Base-by-base conservation (phyloP, 2,113 vertebrate species). In the Salvelinus fontinalis region DNA sequence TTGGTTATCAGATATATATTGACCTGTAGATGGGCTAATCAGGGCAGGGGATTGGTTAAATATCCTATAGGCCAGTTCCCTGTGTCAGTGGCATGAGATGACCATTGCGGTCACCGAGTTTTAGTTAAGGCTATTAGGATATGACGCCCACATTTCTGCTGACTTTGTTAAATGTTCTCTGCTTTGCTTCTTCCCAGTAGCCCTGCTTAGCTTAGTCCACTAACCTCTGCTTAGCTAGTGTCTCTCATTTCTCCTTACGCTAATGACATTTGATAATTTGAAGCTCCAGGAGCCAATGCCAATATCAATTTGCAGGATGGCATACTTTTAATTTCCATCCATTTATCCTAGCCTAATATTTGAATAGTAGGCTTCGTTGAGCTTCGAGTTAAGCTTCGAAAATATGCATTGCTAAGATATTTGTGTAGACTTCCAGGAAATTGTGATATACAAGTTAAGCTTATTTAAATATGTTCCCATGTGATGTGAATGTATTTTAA, bases 81-180 rank as follows among this genome's bases (percentile, higher is more conserved):
- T 71, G 72, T 60, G 34, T 80, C 64, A 70, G 73, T 73, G 70
- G 74, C 81, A 79, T 70, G 54, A 81, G 81, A 83, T 73, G 68
- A 24, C 44, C n/a, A 49, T 14, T 16, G 8, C 9, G 68, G 44
- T 70, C 39, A 70, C 39, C 5, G 71, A 89, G 90, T 93, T 89
- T 88, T 71, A 89, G 89, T 84, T 91, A 90, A 92, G 88, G 88
- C 90, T 92, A 91, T 93, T 93, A 90, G 88, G 79, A 86, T 83
- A 87, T 88, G 81, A 84, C 79, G 79, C 84, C 83, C 85, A 76
- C 69, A 78, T 85, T 84, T 88, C 78, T 92, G 93, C 93, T 94
- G 93, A 94, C 89, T 87, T 68, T 49, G 83, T 83, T 54, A 88
- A 89, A 91, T 75, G 64, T 75, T 78, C 77, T 76, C 31, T 51